Evolutionary conservation across 53 echinoderm and acorn worm species (phyloP), one percentile per base, ranked within the genome.

Genomic region (Patiria pectinifera): DNA sequence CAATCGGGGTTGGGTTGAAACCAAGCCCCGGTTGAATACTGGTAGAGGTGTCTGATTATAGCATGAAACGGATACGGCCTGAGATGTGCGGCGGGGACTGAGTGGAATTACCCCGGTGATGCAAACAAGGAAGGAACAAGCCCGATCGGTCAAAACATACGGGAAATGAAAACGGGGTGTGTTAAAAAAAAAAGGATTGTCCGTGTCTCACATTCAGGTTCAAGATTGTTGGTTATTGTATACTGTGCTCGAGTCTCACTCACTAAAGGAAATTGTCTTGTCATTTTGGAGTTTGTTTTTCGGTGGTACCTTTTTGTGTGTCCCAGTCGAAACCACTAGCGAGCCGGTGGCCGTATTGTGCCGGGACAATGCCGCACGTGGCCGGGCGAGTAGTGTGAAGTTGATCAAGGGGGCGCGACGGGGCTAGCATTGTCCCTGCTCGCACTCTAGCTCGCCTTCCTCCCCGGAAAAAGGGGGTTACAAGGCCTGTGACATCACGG

Each of bases 1-100:
- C 88, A 78, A 88, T 88, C 77, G 49, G 59, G 47, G 48, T 23
- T 26, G 71, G 86, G 78, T 59, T 16, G 61, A 61, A 78, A 61
- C 60, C 77, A 77, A 88, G 59, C 78, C 77, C 60, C 49, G 78
- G 25, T 62, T 44, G 78, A 8, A 66, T 66, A 11, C 66, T 88
- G 88, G 53, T 19, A 43, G 60, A 88, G 88, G 88, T 88, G 88
- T 88, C 88, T 71, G 88, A 78, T 78, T 88, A 61, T 77, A 77
- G 44, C 88, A 59, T 88, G 88, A 88, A 77, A 88, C 59, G 78
- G 78, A 78, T 88, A 77, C 77, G 88, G 60, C 77, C 53, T 35
- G 44, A 59, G 43, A 61, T 75, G 14, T 49, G 45, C 3, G 59
- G 22, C 35, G 15, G 87, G 59, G 58, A 48, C 59, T 1, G 49